phyloP scores from a whole-genome alignment of 2,888 invertebrate genomes.

The Chromoteleia sp. region DNA sequence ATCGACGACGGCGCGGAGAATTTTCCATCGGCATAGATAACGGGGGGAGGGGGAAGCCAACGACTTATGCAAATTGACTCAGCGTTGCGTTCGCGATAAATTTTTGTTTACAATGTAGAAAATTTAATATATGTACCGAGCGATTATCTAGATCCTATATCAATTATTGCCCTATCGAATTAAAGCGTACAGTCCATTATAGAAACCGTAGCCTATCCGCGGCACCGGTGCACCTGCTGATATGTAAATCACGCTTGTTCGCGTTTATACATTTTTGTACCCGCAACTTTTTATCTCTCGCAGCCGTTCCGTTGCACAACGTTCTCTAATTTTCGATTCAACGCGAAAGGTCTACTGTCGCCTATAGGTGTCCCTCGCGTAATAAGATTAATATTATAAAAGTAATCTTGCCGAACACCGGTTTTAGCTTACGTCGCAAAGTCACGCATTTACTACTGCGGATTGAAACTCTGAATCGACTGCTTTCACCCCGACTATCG shows the following conservation, averaged over 20 bases:
- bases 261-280: slow-evolving; percentile 53
- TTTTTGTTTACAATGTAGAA: slow-evolving; percentile 18
- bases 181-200: slow-evolving; percentile 13
- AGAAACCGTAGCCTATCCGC: slow-evolving; percentile 7
- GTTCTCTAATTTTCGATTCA: slow-evolving; percentile 64
- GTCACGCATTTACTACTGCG: slow-evolving; percentile 39
- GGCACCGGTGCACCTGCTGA: slow-evolving; percentile 41
- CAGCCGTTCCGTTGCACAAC: slow-evolving; percentile 43
- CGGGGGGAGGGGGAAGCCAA: too few species aligned
- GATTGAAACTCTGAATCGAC: slow-evolving; percentile 67
- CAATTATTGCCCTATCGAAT: slow-evolving; percentile 27
- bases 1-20: too few species aligned
- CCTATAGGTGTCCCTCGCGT: slow-evolving; percentile 62
- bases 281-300: slow-evolving; percentile 25
- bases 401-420: slow-evolving; percentile 46
- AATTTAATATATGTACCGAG: not conserved
- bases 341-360: slow-evolving; percentile 65
- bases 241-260: slow-evolving; percentile 64
- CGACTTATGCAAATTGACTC: slow-evolving; percentile 12
- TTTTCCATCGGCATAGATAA: too few species aligned
- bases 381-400: slow-evolving; percentile 66
- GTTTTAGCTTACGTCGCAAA: slow-evolving; percentile 38
- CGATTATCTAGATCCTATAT: not conserved
- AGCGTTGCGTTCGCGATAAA: not conserved
- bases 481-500: slow-evolving; percentile 65